Evolutionary conservation across 2,888 invertebrate species (phyloP).

Genomic region (Oxycera nigricornis): DNA sequence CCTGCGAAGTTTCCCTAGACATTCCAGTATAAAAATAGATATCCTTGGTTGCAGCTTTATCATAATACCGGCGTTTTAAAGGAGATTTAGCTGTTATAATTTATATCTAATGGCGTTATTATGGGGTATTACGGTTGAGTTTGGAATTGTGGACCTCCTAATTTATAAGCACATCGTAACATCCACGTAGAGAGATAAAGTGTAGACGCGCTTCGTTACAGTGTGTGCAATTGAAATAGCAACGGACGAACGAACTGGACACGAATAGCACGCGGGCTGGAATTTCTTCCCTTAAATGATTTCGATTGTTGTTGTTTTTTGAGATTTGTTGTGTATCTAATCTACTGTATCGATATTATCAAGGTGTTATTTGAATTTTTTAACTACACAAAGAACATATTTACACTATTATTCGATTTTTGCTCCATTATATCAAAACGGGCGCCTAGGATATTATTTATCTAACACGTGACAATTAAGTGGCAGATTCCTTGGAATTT

Average conservation of each 20-base stretch:
- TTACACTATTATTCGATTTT: not conserved
- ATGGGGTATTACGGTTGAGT: not conserved
- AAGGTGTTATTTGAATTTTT: not conserved
- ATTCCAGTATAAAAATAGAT: conserved; percentile 1
- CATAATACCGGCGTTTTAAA: conserved; percentile 23
- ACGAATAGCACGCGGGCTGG: conserved; percentile 10
- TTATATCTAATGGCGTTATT: not conserved
- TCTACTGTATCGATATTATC: conserved; percentile 10
- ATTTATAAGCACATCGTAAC: conserved; percentile 29
- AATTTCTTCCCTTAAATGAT: not conserved
- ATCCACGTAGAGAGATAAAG: conserved; percentile 19
- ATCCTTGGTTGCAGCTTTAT: conserved; percentile 2
- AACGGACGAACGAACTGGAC: conserved; percentile 5
- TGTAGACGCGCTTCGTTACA: conserved; percentile 14
- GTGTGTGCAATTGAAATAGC: not conserved
- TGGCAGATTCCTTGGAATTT: conserved; percentile 2
- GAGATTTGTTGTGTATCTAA: conserved; percentile 7
- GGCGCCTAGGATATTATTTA: not conserved
- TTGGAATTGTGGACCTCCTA: not conserved
- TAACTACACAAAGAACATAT: conserved; percentile 21
- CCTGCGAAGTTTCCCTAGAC: not conserved
- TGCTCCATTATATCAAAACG: not conserved
- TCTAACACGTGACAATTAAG: not conserved
- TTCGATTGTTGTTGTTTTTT: not conserved
- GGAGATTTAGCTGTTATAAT: not conserved